phyloP scores from a whole-genome alignment of 2,113 vertebrate species.

The Cinclus mexicanus region DNA sequence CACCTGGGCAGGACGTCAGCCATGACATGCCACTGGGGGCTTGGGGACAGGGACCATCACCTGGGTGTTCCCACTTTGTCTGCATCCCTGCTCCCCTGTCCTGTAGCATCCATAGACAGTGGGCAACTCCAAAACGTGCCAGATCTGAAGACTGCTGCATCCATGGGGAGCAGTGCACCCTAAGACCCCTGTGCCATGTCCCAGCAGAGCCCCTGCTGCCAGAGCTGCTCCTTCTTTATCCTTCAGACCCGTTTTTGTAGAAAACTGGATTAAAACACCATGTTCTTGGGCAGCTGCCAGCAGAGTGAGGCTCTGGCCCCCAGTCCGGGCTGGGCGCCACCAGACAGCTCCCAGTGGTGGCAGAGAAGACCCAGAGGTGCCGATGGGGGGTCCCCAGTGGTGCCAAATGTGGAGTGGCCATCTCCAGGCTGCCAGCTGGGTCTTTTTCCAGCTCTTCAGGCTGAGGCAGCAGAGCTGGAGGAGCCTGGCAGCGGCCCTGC shows the following conservation, averaged over 20 bases:
- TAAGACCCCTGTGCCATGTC: background rate
- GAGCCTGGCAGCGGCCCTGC: background rate
- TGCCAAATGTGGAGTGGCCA: background rate
- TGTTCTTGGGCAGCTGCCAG: background rate
- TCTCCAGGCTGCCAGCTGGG: background rate
- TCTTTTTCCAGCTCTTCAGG: background rate
- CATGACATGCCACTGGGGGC: accelerated
- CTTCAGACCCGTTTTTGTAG: background rate
- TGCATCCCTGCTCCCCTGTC: background rate
- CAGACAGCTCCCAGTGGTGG: background rate
- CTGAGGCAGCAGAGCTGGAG: background rate
- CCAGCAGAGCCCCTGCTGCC: accelerated
- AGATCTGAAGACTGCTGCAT: background rate
- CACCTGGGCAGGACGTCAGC: accelerated
- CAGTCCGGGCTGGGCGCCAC: background rate
- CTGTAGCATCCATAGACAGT: accelerated
- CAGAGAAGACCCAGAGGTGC: background rate
- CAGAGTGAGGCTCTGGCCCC: background rate
- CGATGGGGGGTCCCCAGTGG: accelerated
- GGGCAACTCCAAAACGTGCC: background rate
- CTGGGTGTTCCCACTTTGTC: accelerated
- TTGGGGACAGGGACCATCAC: background rate
- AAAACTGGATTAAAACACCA: background rate
- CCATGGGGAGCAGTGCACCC: background rate
- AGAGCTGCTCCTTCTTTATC: background rate